Conservation (phyloP, 1,140 invertebrate species). For the Atta cephalotes region DNA sequence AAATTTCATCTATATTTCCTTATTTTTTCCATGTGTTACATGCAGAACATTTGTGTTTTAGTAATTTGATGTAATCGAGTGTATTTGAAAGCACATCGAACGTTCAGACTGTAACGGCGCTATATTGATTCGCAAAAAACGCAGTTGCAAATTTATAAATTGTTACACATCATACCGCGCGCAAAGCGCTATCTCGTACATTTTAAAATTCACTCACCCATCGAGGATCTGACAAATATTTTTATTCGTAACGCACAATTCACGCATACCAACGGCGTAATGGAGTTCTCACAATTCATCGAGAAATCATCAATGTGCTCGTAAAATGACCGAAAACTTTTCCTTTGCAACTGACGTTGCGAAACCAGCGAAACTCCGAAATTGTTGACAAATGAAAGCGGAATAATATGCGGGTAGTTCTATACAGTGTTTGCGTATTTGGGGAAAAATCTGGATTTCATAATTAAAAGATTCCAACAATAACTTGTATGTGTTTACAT, state of each 20-base stretch:
- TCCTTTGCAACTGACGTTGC: background rate
- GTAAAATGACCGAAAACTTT: conserved; percentile 20
- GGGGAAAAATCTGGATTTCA: conserved; percentile 10
- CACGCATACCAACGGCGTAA: background rate
- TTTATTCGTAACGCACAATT: conserved; percentile 14
- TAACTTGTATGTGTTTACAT: background rate
- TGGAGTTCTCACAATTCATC: conserved; percentile 14
- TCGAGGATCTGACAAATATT: conserved; percentile 11
- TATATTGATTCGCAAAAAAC: conserved; percentile 17
- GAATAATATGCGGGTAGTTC: background rate
- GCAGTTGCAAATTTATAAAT: conserved; percentile 38
- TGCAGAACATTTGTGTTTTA: background rate
- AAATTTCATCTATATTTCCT: background rate
- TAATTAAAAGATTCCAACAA: background rate
- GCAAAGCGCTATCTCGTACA: background rate
- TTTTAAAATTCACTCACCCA: conserved; percentile 1
- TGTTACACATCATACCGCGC: background rate
- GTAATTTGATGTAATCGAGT: conserved; percentile 32
- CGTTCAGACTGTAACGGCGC: background rate
- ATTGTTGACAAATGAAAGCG: conserved; percentile 24
- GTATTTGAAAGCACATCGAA: conserved; percentile 17
- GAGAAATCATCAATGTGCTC: conserved; percentile 19
- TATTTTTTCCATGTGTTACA: conserved; percentile 2
- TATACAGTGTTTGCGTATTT: background rate
- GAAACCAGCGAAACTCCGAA: conserved; percentile 25